Base-by-base conservation (phyloP, 2,888 invertebrate genomes). In the Leucozona laternaria region DNA sequence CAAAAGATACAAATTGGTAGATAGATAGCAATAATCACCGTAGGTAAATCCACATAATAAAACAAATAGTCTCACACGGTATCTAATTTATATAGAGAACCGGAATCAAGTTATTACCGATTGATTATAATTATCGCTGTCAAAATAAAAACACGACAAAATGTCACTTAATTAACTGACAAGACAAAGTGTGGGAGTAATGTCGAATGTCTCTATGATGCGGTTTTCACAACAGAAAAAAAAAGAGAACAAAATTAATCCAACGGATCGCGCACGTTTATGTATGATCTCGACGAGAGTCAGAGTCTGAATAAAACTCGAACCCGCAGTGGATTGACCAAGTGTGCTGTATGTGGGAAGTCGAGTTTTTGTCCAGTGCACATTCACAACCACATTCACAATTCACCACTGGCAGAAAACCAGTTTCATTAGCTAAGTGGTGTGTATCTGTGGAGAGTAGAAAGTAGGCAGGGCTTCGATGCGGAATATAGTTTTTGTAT, bases 271-370 rank as follows among this genome's bases (percentile, higher is more conserved):
- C 90, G 90, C 89, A 89, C 89, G 89, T 89, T 89, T 66, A 34
- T 66, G 87, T 89, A 91, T 90, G 91, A 88, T 78, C 92, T 91
- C 90, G 90, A 91, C 91, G 91, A 91, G 92, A 91, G 91, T 91
- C 91, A 89, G 89, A 90, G 91, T 90, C 90, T 90, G 92, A 92
- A 92, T 92, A 91, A 92, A 90, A 89, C 88, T 88, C 89, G 89
- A 91, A 90, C 88, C 88, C 89, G 76, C 88, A 58, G 82, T 88
- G 64, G 87, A 88, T 85, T 80, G 89, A 90, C 91, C 90, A 91
- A 91, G 83, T 87, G 79, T 87, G 83, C 53, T 87, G 87, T 72
- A 76, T 87, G 87, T 87, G 87, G 87, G 86, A 86, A 86, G 79
- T 76, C 79, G 77, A 55, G 79, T 87, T 86, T 81, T 75, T 86